These are phyloP conservation scores for Pogonocherus hispidulus DNA, from an alignment of 2,888 invertebrate genomes.

Conservation along the genomic window DNA sequence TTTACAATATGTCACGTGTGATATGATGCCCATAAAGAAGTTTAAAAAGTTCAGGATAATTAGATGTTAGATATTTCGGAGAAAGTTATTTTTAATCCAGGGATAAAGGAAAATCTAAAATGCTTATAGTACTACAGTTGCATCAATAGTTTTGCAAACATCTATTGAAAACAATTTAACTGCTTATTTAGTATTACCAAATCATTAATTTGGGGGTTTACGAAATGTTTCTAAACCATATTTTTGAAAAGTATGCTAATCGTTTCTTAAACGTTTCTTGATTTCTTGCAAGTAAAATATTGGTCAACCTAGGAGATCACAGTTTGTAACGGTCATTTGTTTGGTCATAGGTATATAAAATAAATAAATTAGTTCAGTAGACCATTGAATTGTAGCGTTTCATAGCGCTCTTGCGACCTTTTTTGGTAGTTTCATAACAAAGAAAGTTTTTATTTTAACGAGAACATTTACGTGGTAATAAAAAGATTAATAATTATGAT, in stretches of 20 bases:
- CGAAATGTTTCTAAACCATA: slow-evolving; percentile 8
- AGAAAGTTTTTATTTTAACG: slow-evolving; percentile 16
- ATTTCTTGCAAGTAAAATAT: slow-evolving; percentile 9
- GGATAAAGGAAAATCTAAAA: background rate
- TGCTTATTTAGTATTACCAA: background rate
- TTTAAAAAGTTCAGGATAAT: too few species aligned
- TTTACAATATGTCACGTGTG: too few species aligned
- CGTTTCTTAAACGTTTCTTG: slow-evolving; percentile 9
- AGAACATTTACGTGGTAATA: slow-evolving; percentile 5
- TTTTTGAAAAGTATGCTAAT: background rate
- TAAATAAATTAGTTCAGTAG: slow-evolving; percentile 12
- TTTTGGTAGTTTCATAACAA: slow-evolving; percentile 21
- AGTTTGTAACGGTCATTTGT: background rate
- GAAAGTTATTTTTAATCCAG: background rate
- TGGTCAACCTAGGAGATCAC: background rate
- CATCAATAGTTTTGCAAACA: too few species aligned
- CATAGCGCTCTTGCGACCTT: background rate
- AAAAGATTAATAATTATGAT: slow-evolving; percentile 9
- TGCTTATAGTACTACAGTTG: background rate
- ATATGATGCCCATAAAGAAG: too few species aligned
- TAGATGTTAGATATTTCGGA: too few species aligned
- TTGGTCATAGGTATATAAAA: slow-evolving; percentile 12
- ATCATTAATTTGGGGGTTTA: background rate
- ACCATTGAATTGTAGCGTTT: slow-evolving; percentile 22
- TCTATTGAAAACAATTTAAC: background rate